Evolutionary conservation across 1,140 invertebrate species (phyloP).

Genomic region (Macrobrachium rosenbergii): DNA sequence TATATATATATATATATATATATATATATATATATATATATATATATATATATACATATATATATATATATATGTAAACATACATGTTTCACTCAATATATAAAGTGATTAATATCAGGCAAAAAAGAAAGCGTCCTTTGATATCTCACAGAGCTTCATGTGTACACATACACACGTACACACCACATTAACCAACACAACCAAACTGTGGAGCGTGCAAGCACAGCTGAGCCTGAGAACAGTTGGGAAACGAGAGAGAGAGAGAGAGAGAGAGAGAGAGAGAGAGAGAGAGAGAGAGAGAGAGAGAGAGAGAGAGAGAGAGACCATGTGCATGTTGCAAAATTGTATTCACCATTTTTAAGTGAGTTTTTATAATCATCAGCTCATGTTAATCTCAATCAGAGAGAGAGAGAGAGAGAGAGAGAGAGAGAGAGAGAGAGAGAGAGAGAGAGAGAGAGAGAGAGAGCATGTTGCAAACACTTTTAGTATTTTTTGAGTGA

Average conservation of each 20-base stretch:
- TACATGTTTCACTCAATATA: not conserved
- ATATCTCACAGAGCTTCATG: too few relatives aligned
- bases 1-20: conserved; percentile 12
- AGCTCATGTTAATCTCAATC: not conserved
- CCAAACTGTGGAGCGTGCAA: too few relatives aligned
- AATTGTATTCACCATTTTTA: not conserved
- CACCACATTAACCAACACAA: too few relatives aligned
- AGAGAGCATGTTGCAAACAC: too few relatives aligned
- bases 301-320: too few relatives aligned
- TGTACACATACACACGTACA: too few relatives aligned
- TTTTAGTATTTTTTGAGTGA: too few relatives aligned
- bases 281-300: too few relatives aligned
- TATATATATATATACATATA: not conserved
- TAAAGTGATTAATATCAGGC: not conserved
- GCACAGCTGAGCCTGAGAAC: too few relatives aligned
- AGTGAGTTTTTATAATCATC: not conserved
- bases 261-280: not conserved
- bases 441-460: too few relatives aligned
- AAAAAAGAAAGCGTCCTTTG: too few relatives aligned
- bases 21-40: conserved; percentile 24
- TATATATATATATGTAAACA: not conserved
- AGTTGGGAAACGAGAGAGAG: too few relatives aligned
- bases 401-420: not conserved
- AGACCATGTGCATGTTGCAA: not conserved
- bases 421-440: not conserved